Evolutionary conservation across 2,113 vertebrate genomes (phyloP).

Genomic region (Sturnira hondurensis): DNA sequence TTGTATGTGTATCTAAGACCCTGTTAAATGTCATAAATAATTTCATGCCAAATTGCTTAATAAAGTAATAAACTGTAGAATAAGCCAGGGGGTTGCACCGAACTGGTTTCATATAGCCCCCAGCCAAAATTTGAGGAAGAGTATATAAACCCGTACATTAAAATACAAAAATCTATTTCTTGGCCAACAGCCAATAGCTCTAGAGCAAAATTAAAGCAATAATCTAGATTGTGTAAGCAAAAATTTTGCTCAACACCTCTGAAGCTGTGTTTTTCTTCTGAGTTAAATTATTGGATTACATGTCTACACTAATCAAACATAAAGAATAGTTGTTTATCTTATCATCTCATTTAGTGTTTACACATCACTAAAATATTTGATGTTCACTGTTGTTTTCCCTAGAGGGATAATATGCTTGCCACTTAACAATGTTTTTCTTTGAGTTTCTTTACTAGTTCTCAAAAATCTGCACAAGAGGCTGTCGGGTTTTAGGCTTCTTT

Average conservation of each 20-base stretch:
- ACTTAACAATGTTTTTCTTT: neutral
- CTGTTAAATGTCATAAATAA: neutral
- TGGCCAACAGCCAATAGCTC: neutral
- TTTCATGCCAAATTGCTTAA: neutral
- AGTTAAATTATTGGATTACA: neutral
- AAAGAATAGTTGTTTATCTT: neutral
- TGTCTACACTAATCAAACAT: slow-evolving; percentile 7
- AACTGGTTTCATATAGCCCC: neutral
- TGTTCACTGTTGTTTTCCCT: neutral
- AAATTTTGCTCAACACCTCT: neutral
- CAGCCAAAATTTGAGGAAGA: neutral
- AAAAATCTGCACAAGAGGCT: neutral
- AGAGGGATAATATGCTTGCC: neutral
- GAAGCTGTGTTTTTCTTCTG: neutral
- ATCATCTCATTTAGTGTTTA: neutral
- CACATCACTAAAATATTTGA: neutral
- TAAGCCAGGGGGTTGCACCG: neutral
- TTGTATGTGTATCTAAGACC: neutral
- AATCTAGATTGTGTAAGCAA: neutral
- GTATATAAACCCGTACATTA: neutral
- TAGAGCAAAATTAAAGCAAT: neutral
- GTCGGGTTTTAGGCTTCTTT: neutral
- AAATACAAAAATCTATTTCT: neutral
- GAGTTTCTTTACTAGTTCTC: neutral
- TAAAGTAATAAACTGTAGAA: neutral